Evolutionary conservation across 1,140 invertebrate genomes (phyloP).

Genomic region (Lucilia sericata): DNA sequence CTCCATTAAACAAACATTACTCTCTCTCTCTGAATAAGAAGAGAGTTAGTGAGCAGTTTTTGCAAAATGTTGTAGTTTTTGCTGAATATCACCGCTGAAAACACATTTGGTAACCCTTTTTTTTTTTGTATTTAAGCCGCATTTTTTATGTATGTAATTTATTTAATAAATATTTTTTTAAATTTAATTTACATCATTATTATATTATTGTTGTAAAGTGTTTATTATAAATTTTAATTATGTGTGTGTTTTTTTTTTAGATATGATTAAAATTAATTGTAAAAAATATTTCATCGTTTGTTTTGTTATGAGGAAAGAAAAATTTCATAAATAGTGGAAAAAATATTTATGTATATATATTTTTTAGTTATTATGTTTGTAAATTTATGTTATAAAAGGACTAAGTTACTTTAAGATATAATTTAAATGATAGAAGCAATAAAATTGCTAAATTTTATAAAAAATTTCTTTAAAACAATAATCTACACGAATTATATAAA

Average conservation of each 20-base stretch:
- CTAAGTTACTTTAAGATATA: no score
- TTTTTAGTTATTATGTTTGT: no score
- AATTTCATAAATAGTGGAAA: no score
- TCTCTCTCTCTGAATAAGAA: not conserved
- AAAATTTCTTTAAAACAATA: no score
- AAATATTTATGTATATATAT: no score
- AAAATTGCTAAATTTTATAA: no score
- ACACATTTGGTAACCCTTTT: constrained; percentile 15
- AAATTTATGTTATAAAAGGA: no score
- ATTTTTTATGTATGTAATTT: constrained; percentile 1
- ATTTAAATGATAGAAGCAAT: no score
- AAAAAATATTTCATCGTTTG: constrained; percentile 27
- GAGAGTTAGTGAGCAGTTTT: not conserved
- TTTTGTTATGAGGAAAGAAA: not conserved
- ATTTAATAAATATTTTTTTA: not conserved
- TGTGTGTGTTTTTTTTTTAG: not conserved
- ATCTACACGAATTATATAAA: no score
- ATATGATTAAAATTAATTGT: not conserved
- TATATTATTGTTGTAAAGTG: not conserved
- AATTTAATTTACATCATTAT: not conserved
- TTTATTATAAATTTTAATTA: not conserved
- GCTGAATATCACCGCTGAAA: not conserved
- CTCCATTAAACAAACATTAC: not conserved
- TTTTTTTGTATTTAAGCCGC: constrained; percentile 22
- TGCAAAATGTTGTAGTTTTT: not conserved